Evolutionary conservation across 1,140 invertebrate species (phyloP).

Genomic region (Atopsyche davidsoni): DNA sequence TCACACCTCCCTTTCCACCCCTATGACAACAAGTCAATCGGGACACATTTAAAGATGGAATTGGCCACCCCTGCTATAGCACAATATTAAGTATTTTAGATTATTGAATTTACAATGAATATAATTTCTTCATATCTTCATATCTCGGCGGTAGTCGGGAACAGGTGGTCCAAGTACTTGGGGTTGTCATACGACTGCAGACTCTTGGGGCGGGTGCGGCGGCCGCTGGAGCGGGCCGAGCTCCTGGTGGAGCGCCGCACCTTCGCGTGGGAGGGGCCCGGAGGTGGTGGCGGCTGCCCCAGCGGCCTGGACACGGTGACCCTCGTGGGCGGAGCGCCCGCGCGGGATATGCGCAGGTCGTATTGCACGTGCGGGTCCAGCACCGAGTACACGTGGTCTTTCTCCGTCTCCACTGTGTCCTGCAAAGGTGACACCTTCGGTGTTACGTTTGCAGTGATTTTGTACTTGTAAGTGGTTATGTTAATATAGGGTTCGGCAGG

Average conservation of each 20-base stretch:
- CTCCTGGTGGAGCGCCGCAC: slow-evolving; percentile 35
- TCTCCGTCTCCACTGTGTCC: slow-evolving; percentile 33
- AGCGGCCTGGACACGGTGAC: slow-evolving; percentile 47
- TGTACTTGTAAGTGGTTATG: no score
- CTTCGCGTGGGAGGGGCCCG: slow-evolving; percentile 34
- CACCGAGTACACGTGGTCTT: slow-evolving; percentile 49
- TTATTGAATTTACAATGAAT: not conserved
- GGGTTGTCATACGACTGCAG: slow-evolving; percentile 43
- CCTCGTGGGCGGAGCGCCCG: slow-evolving; percentile 46
- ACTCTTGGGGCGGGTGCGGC: slow-evolving; percentile 38
- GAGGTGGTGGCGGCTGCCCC: slow-evolving; percentile 30
- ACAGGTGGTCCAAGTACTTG: slow-evolving; percentile 45
- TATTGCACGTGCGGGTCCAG: slow-evolving; percentile 48
- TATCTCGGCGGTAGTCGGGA: slow-evolving; percentile 47
- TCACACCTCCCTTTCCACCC: no score
- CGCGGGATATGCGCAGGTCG: slow-evolving; percentile 47
- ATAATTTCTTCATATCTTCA: slow-evolving; percentile 32
- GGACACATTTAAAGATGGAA: no score
- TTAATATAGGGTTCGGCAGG: no score
- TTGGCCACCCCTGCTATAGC: no score
- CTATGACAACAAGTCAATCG: no score
- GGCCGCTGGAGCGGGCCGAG: slow-evolving; percentile 37
- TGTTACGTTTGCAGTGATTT: no score
- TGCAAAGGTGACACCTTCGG: slow-evolving; percentile 29
- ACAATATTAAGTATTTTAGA: no score